Evolutionary conservation across 2,797 vertebrate species (phyloP).

Genomic region (Sebastiscus albofasciatus): DNA sequence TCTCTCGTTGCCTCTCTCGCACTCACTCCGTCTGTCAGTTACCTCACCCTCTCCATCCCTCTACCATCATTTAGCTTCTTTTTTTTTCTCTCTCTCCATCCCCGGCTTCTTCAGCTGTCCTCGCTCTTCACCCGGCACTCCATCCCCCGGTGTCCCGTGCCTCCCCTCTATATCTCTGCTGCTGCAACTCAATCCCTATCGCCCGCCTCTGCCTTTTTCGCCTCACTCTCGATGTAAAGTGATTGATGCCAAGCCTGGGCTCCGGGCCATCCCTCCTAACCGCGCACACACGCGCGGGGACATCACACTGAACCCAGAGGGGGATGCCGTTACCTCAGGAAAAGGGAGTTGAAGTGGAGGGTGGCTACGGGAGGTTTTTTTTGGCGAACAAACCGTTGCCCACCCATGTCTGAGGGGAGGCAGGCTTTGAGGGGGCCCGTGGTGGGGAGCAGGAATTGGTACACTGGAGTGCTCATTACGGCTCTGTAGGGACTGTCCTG

Average conservation of each 20-base stretch:
- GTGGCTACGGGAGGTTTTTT: conserved; percentile 31
- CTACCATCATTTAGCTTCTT: conserved; percentile 62
- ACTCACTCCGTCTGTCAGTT: conserved; percentile 68
- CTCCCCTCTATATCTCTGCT: conserved; percentile 57
- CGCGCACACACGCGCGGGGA: conserved; percentile 57
- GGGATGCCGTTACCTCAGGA: conserved; percentile 59
- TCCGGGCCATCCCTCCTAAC: conserved; percentile 72
- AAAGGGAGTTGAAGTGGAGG: conserved; percentile 58
- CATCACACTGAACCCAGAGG: conserved; percentile 62
- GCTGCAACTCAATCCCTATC: conserved; percentile 64
- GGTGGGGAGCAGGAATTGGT: conserved; percentile 76
- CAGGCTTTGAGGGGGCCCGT: conserved; percentile 69
- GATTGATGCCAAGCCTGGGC: conserved; percentile 74
- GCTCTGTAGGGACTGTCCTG: conserved; percentile 84
- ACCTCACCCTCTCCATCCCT: conserved; percentile 58
- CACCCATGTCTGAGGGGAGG: conserved; percentile 78
- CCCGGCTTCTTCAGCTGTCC: conserved; percentile 61
- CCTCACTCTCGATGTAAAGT: conserved; percentile 56
- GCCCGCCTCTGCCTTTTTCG: conserved; percentile 54
- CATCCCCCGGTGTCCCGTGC: conserved; percentile 45
- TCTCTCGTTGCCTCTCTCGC: conserved; percentile 56
- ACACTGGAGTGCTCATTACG: conserved; percentile 86
- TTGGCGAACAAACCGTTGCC: conserved; percentile 71
- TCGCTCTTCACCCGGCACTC: conserved; percentile 65
- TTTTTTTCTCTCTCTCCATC: conserved; percentile 19